A percentile compares a stretch with the other conserved stretches of the same genome.
Evolutionary conservation across 2,797 vertebrate species (phyloP).

Genomic region (Saxicola maurus): DNA sequence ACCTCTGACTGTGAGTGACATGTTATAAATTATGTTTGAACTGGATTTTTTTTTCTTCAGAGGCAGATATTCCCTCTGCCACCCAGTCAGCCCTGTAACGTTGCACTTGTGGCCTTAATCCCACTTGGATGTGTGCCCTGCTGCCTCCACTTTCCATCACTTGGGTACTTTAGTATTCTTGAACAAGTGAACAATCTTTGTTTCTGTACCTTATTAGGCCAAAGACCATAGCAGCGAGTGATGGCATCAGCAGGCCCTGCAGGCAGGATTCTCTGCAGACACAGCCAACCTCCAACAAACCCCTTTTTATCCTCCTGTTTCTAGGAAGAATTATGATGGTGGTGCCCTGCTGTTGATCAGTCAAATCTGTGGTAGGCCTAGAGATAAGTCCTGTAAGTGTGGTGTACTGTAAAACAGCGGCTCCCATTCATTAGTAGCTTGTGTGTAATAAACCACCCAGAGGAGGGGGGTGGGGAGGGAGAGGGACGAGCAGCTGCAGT

Average conservation of each 20-base stretch:
- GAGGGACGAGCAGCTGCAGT: conserved; percentile 78
- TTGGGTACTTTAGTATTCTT: conserved; percentile 67
- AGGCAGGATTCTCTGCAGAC: conserved; percentile 79
- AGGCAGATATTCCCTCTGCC: conserved; percentile 46
- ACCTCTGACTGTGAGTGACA: conserved; percentile 66
- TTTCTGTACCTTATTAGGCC: conserved; percentile 80
- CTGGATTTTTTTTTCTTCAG: conserved; percentile 54
- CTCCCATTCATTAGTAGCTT: conserved; percentile 80
- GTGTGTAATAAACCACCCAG: conserved; percentile 82
- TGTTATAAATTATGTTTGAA: conserved; percentile 67
- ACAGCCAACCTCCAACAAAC: conserved; percentile 80
- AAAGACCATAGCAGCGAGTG: conserved; percentile 74
- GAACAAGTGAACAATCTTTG: conserved; percentile 79
- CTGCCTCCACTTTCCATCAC: conserved; percentile 65
- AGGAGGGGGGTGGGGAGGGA: conserved; percentile 15
- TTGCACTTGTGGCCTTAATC: conserved; percentile 73
- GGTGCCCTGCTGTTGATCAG: conserved; percentile 78
- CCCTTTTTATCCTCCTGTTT: conserved; percentile 80
- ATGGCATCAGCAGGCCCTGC: conserved; percentile 76
- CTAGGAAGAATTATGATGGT: conserved; percentile 81
- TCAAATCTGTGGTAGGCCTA: conserved; percentile 78
- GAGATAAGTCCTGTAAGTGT: conserved; percentile 81
- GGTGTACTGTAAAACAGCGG: conserved; percentile 84
- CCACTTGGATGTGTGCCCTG: conserved; percentile 73
- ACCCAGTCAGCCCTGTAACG: conserved; percentile 64